Base-by-base conservation (phyloP, 2,113 vertebrate species). In the Lasiurus cinereus region DNA sequence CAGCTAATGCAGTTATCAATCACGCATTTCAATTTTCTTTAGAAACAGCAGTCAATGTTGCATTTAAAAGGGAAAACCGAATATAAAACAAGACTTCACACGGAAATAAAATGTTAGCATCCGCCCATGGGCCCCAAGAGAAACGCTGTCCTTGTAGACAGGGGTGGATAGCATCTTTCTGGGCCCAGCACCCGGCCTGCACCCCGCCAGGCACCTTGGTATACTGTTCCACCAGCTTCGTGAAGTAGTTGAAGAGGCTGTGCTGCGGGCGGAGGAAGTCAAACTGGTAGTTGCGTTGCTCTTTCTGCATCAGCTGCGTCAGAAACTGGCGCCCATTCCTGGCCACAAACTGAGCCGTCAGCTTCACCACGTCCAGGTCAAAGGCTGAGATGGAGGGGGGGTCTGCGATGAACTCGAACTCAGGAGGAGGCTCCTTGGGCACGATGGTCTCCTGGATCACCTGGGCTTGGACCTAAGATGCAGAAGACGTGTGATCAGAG, bases 221-320 rank as follows among this genome's bases (percentile, higher is more conserved):
- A 95, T 99, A 99, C 98, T 99, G 99, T 18, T 99, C 99, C 80
- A 99, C 99, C 97, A 99, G 98, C 97, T 99, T 99, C 24, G 99
- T 99, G 97, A 99, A 99, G 97, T 99, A 99, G 98, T 99, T 99
- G 96, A 99, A 99, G 56, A 99, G 99, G 88, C 99, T 99, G 98
- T 99, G 99, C 96, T 99, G 99, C 0, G 99, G 99, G 3, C 99
- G 98, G 67, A 99, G 98, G 95, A 99, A 99, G 96, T 99, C 99
- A 97, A 99, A 99, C 97, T 99, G 99, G 95, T 99, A 99, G 98
- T 99, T 99, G 95, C 99, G 99, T 98, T 99, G 99, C 91, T 99
- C 99, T 52, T 99, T 99, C 98, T 99, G 99, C 99, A 99, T 99
- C 87, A 99, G 98, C 98, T 99, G 99, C 0, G 99, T 99, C 91